Percentiles rank a stretch among this genome's conserved stretches.
These are phyloP conservation scores for Zeugodacus cucurbitae DNA, from an alignment of 1,140 invertebrate species.

Conservation along the genomic window DNA sequence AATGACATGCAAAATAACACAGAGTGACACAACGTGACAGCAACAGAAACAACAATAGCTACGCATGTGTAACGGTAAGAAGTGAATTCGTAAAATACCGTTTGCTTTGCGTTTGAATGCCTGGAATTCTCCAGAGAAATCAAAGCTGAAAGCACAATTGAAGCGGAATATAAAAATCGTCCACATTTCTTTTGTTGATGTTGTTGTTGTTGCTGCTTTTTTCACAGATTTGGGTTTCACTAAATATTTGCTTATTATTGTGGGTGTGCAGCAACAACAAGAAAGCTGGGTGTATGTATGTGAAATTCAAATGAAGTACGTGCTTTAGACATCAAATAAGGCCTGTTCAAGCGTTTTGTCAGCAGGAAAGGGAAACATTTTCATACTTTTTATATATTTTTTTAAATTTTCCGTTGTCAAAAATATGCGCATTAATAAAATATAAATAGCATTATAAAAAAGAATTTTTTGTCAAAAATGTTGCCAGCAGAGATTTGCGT, in stretches of 20 bases:
- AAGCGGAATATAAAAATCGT: not conserved
- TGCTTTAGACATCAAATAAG: not conserved
- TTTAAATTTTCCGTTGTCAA: not conserved
- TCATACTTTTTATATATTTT: not conserved
- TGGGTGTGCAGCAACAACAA: not conserved
- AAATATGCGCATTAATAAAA: not conserved
- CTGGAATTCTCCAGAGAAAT: not conserved
- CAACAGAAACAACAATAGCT: not conserved
- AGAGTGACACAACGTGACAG: not conserved
- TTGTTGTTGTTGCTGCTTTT: not conserved
- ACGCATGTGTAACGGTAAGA: not conserved
- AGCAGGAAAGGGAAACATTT: not conserved
- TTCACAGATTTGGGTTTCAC: not conserved
- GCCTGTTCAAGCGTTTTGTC: not conserved
- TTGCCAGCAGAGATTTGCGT: not conserved
- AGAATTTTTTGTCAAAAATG: not conserved
- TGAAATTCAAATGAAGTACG: not conserved
- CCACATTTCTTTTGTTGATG: not conserved
- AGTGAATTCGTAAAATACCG: not conserved
- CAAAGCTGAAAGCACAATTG: slow-evolving; percentile 22
- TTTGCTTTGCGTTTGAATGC: not conserved
- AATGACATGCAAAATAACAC: not conserved
- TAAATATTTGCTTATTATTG: not conserved
- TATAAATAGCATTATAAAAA: not conserved
- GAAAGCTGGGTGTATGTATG: not conserved